Base-by-base conservation (phyloP, 2,888 invertebrate genomes). In the Ectemnius cavifrons region DNA sequence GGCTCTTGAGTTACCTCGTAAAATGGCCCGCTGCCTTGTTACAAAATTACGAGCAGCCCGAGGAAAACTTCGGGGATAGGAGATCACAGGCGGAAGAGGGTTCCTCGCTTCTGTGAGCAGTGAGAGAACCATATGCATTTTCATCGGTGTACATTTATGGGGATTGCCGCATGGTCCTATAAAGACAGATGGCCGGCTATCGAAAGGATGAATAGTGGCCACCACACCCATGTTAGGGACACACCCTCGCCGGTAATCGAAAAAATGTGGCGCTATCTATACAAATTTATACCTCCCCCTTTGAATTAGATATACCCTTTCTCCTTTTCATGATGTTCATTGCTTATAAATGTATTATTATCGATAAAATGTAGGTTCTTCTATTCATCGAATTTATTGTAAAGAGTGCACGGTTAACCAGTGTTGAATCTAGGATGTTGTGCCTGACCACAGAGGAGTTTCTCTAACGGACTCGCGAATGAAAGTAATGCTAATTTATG, bases 181-280 rank as follows among this genome's bases (percentile, higher is more conserved):
- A 70, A 72, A 80, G 81, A 81, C 80, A 75, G 67, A 80, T 72
- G 71, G 67, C n/a, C 60, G 57, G 28, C 27, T 14, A 63, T 57
- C 59, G 45, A 59, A 67, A 60, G 63, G 59, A 69, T 78, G 77
- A 77, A 75, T 64, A 62, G 62, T 71, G 60, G 5, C 73, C 61
- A 76, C 80, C 80, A 74, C 82, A 69, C 80, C 80, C 72, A 28
- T 18, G 45, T 20, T 67, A 73, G 28, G 6, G 57, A 57, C 52
- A 27, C 23, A 46, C 63, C 70, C 57, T 20, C 16, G 59, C 28
- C 66, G 72, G 73, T 76, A 82, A 82, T 81, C 73, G 72, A 72
- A 66, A 72, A 75, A 73, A 67, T 73, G 76, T 61, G 57, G 45
- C 60, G 18, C 18, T 64, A 46, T 20, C 23, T 61, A 28, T 68